Base-by-base conservation (phyloP, 2,797 vertebrate genomes). In the Babyrousa celebensis region DNA sequence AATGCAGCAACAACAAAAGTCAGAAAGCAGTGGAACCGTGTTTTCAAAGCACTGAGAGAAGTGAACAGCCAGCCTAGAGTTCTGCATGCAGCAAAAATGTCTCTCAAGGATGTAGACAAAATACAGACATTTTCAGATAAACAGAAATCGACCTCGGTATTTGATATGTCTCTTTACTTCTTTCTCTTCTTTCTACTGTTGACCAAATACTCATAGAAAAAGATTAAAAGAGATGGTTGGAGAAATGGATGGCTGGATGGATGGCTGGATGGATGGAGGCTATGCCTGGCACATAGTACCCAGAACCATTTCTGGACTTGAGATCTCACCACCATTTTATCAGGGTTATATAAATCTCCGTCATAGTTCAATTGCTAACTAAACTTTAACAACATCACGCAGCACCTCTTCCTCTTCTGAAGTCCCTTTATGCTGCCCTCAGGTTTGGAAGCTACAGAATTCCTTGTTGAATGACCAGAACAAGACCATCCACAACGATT, bases 361-460 rank as follows among this genome's bases (percentile, higher is more conserved):
- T 12, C 10, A 7, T 68, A 21, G 40, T 18, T 54, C n/a, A 27
- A 0, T 27, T 7, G 0, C 67, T 56, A 20, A 56, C 20, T 4
- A 14, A 3, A 0, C 0, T 8, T 2, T 9, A n/a, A 60, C n/a
- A 67, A 67, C 29, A 27, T 23, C 3, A 4, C 23, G 36, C 56
- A 0, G 0, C 2, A 17, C 1, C 70, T 67, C 18, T 60, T n/a
- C 14, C 63, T 75, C 32, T 71, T 10, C 0, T 0, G 80, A 54
- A 86, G 0, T 16, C 75, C 5, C 52, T 23, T 52, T 40, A 0
- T 29, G 0, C 72, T 23, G 15, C 72, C 72, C 71, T 0, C 95
- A 99, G 99, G 98, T 99, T 90, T 98, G 93, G 84, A 99, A 99
- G 87, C 98, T 99, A 77, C 99, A 99, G 98, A 99, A 97, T 70